Percentiles rank a stretch among this genome's conserved stretches.
phyloP scores from a whole-genome alignment of 2,113 vertebrate genomes.

The Pungitius pungitius region DNA sequence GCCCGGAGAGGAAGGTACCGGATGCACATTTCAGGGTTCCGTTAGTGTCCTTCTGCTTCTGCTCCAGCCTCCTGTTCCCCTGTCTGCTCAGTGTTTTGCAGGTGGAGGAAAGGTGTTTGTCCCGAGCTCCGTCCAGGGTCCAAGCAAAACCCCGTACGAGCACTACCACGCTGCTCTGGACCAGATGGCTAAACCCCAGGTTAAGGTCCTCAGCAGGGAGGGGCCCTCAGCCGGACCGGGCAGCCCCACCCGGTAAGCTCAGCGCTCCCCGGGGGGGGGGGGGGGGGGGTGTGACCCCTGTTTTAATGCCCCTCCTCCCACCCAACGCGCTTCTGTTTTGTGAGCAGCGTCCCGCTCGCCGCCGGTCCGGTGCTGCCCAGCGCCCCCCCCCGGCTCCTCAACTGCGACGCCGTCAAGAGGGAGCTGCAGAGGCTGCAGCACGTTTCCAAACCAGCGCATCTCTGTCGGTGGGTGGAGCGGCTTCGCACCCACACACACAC shows the following conservation, averaged over 20 bases:
- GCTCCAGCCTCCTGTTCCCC: background rate
- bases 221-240: constrained; percentile 46
- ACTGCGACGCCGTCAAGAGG: constrained; percentile 82
- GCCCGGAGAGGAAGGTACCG: constrained; percentile 81
- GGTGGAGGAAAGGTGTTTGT: constrained; percentile 59
- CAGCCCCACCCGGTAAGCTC: constrained; percentile 59
- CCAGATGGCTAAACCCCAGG: constrained; percentile 80
- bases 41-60: background rate
- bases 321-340: constrained; percentile 14
- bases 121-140: constrained; percentile 28
- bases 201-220: constrained; percentile 53
- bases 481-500: background rate
- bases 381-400: constrained; percentile 72
- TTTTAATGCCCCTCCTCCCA: constrained; percentile 1
- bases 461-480: constrained; percentile 71
- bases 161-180: constrained; percentile 87
- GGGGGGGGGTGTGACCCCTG: background rate
- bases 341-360: constrained; percentile 79
- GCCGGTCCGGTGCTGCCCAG: constrained; percentile 79
- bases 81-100: constrained; percentile 66
- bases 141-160: constrained; percentile 80
- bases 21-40: too few species aligned
- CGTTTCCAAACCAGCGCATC: constrained; percentile 82
- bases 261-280: too few species aligned
- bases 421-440: constrained; percentile 88